phyloP scores from a whole-genome alignment of 2,797 vertebrate genomes.

The Phoxinus dragarum region DNA sequence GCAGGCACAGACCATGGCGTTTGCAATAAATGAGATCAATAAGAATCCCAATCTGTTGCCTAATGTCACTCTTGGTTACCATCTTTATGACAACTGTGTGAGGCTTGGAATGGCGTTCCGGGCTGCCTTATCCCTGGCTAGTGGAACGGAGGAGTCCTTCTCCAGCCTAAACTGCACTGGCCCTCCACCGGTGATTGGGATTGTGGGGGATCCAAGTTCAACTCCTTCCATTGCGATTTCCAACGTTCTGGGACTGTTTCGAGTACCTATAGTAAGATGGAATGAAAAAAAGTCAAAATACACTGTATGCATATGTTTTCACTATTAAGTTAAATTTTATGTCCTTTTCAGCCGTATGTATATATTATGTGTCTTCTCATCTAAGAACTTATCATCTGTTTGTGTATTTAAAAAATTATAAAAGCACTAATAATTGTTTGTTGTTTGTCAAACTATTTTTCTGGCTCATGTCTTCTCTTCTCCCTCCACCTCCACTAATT shows the following conservation, averaged over 20 bases:
- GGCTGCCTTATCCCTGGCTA: conserved; percentile 69
- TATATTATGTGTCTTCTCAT: background rate
- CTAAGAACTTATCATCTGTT: background rate
- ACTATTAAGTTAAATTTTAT: background rate
- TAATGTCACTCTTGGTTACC: conserved; percentile 76
- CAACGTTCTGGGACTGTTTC: conserved; percentile 65
- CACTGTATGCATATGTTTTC: background rate
- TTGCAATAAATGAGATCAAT: conserved; percentile 77
- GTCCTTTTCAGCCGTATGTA: background rate
- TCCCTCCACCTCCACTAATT: background rate
- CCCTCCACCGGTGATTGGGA: conserved; percentile 60
- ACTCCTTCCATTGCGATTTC: conserved; percentile 68
- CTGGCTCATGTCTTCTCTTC: background rate
- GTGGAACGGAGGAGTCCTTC: conserved; percentile 50
- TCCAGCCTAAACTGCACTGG: conserved; percentile 50
- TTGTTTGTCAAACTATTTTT: background rate
- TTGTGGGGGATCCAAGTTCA: conserved; percentile 67
- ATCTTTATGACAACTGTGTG: conserved; percentile 77
- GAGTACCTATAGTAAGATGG: conserved; percentile 64
- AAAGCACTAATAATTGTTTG: background rate
- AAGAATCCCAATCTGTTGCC: conserved; percentile 70
- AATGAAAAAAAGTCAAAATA: background rate
- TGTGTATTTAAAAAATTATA: background rate
- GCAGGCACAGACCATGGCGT: conserved; percentile 72
- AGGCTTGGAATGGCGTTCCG: conserved; percentile 73